Base-by-base conservation (phyloP, 2,888 invertebrate species). In the Drosophila mimica region DNA sequence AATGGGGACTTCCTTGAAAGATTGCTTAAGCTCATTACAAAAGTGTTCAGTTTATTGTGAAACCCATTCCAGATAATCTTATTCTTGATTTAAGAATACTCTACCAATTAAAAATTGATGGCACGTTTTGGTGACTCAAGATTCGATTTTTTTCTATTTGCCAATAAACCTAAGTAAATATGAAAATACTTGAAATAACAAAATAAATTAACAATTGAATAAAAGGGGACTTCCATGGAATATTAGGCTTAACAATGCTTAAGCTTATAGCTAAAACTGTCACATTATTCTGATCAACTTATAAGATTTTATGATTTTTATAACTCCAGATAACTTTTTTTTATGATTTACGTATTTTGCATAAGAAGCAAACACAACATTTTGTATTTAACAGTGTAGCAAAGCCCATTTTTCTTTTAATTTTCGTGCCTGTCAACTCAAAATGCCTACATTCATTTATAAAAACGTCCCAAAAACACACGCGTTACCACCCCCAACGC, bases 401-500 rank as follows among this genome's bases (percentile, higher is more conserved):
- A 81, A 91, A 86, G 85, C 85, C 87, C 91, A 89, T 90, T 90
- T 91, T 90, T 90, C 89, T 91, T 85, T 88, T 89, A 81, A 90
- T 91, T 91, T 90, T 89, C 86, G 86, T 90, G 87, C 81, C 90
- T 91, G 91, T 91, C 91, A 90, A 91, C 91, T 90, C 80, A 88
- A 84, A 88, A 91, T 89, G 83, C 84, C 85, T 85, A 85, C 81
- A 58, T 83, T 83, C 86, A 89, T 90, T 88, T 84, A 83, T 87
- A 87, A 88, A 46, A 79, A 78, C 77, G 81, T 81, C 76, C 75
- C 72, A 63, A 76, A 82, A 87, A 85, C 43, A 69, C 61, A 74
- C 71, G 56, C 59, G 34, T 36, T 40, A 48, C 43, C 58, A 34
- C 43, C 30, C 3, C 43, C 28, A 8, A 53, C 6, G 15, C 11